Evolutionary conservation across 1,140 invertebrate genomes (phyloP), one percentile per base, ranked within the genome.

Genomic region (Zaprionus gabonicus): DNA sequence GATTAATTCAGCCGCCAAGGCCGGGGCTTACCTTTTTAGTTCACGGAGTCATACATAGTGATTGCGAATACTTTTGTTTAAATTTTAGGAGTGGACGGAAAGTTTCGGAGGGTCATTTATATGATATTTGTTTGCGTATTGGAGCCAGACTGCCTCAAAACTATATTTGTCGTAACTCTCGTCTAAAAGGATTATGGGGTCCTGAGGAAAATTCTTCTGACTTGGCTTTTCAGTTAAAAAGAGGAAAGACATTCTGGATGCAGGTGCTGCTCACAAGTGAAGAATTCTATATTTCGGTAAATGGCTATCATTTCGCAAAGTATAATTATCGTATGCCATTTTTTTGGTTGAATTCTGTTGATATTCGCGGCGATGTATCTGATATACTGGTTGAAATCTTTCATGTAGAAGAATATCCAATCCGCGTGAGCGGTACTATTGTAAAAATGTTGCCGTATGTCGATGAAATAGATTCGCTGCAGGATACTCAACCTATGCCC

Each of bases 111-210:
- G 44, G 17, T 15, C 15, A 58, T 3, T 23, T 13, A 3, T 56
- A 25, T n/a, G 96, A 97, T 80, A 94, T 97, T 62, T 95, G 95
- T 1, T 93, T 98, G 20, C 96, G 97, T 90, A 94, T 98, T 62
- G 97, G 97, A 83, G 95, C 95, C 2, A 95, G 96, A 25, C 91
- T 96, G 25, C 95, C 95, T 36, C 95, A 96, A 70, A 94, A 94
- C 36, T 95, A 96, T 73, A 94, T 97, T 4, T 96, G 97, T 1
- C 93, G 97, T 51, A 98, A 98, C 82, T 93, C 94, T 2, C 94
- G 94, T 20, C 60, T 94, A 9, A 92, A 49, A 56, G 78, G 73
- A 12, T 65, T 55, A 9, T 97, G 96, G 96, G 95, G 96, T 0
- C 78, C 93, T 1, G 96, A 96, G 82, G 96, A 97, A 83, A 94